Evolutionary conservation across 2,113 vertebrate genomes (phyloP).

Genomic region (Aspiorhynchus laticeps): DNA sequence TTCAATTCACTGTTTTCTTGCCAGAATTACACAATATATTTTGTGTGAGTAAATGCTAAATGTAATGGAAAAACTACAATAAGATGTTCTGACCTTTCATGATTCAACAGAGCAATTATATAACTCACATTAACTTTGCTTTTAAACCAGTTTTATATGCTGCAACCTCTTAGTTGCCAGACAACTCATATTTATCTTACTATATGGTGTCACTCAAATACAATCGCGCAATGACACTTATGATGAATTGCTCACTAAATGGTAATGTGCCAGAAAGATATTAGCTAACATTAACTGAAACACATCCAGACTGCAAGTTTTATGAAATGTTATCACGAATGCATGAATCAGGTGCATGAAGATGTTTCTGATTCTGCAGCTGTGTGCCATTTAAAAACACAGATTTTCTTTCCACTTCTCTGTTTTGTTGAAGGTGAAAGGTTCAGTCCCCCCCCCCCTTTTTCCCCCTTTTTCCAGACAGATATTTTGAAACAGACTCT

Average conservation of each 20-base stretch:
- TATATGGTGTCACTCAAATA: not conserved
- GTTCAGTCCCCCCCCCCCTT: not conserved
- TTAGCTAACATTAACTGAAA: not conserved
- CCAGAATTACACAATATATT: not conserved
- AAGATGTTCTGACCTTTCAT: not conserved
- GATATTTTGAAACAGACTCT: constrained; percentile 49
- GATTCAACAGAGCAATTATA: not conserved
- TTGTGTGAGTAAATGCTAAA: not conserved
- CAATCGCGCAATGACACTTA: not conserved
- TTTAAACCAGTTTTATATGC: not conserved
- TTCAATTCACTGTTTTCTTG: not conserved
- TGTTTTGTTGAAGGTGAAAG: constrained; percentile 45
- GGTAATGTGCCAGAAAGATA: not conserved
- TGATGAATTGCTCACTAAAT: not conserved
- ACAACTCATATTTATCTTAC: constrained; percentile 30
- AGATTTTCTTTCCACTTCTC: constrained; percentile 13
- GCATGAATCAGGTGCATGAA: not conserved
- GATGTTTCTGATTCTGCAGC: not conserved
- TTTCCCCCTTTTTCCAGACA: constrained; percentile 14
- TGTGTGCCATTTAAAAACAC: not conserved
- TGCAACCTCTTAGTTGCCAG: constrained; percentile 35
- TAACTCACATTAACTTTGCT: not conserved
- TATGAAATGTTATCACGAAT: not conserved
- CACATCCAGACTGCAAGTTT: too few species aligned
- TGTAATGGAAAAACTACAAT: not conserved